Evolutionary conservation across 2,113 vertebrate genomes (phyloP).

Genomic region (Oenanthe oenanthe): DNA sequence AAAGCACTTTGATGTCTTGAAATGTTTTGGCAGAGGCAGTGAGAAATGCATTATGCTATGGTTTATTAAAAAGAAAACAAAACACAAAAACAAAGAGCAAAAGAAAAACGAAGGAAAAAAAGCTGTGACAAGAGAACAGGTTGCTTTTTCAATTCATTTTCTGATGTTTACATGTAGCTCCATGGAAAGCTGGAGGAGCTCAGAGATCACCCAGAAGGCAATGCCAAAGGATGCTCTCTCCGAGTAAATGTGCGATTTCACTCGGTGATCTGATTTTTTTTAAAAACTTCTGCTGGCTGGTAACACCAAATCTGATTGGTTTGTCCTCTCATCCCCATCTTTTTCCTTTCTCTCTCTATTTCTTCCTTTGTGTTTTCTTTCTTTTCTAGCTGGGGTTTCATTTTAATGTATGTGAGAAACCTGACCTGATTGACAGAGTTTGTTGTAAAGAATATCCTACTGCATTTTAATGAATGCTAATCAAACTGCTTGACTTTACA

Average conservation of each 20-base stretch:
- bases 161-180: slow-evolving; percentile 82
- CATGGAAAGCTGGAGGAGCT: slow-evolving; percentile 81
- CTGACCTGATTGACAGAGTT: slow-evolving; percentile 22
- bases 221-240: slow-evolving; percentile 80
- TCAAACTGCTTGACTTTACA: slow-evolving; percentile 34
- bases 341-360: slow-evolving; percentile 59
- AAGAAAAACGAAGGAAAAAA: neutral
- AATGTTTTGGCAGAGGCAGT: slow-evolving; percentile 71
- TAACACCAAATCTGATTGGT: slow-evolving; percentile 71
- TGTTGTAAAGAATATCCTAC: slow-evolving; percentile 15
- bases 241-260: slow-evolving; percentile 80
- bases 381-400: slow-evolving; percentile 71
- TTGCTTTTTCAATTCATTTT: slow-evolving; percentile 80
- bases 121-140: slow-evolving; percentile 52
- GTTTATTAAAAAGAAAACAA: slow-evolving; percentile 39
- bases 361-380: slow-evolving; percentile 43
- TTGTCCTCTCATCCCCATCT: slow-evolving; percentile 75
- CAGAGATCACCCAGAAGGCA: slow-evolving; percentile 80
- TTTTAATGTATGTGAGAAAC: slow-evolving; percentile 59
- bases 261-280: slow-evolving; percentile 68
- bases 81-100: neutral
- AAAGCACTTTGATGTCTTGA: slow-evolving; percentile 60
- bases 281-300: slow-evolving; percentile 68
- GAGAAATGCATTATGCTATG: slow-evolving; percentile 71
- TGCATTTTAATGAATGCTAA: slow-evolving; percentile 13